Percentiles rank a stretch among this genome's conserved stretches.
Conservation (phyloP, 2,888 invertebrate species). For the Amphipoea oculea region DNA sequence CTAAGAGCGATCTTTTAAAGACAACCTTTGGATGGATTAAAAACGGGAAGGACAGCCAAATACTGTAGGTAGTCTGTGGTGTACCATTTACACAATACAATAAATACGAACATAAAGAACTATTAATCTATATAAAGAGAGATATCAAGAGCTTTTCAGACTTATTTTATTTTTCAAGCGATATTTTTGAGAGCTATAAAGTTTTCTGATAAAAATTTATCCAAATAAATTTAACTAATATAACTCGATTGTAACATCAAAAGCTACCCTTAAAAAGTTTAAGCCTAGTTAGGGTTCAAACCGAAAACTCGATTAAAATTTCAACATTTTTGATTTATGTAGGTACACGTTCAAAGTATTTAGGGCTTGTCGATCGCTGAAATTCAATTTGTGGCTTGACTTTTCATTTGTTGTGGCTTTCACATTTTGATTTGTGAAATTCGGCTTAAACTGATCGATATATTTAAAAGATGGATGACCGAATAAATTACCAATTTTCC, state of each 20-base stretch:
- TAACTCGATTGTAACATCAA: conserved; percentile 5
- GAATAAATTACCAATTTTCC: background rate
- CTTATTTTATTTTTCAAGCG: background rate
- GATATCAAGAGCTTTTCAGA: background rate
- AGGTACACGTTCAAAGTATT: conserved; percentile 13
- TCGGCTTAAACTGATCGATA: background rate
- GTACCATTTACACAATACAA: too few relatives aligned
- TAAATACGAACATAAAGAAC: too few relatives aligned
- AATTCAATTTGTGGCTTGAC: conserved; percentile 41
- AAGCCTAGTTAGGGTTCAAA: background rate
- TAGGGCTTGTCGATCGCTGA: background rate
- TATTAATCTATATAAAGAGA: too few relatives aligned
- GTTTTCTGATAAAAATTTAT: too few relatives aligned
- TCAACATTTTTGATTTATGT: conserved; percentile 19
- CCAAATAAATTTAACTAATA: background rate
- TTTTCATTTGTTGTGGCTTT: conserved; percentile 18
- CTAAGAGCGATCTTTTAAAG: too few relatives aligned
- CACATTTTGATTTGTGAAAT: background rate
- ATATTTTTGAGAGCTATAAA: background rate
- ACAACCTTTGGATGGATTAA: too few relatives aligned
- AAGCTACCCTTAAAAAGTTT: conserved; percentile 7
- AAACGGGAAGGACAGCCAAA: too few relatives aligned
- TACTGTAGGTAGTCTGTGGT: too few relatives aligned
- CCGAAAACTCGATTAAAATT: conserved; percentile 35
- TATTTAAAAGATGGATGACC: background rate